A percentile compares a stretch with the other conserved stretches of the same genome.
Evolutionary conservation across 1,140 invertebrate genomes (phyloP).

Genomic region (Rhopalosiphum padi): DNA sequence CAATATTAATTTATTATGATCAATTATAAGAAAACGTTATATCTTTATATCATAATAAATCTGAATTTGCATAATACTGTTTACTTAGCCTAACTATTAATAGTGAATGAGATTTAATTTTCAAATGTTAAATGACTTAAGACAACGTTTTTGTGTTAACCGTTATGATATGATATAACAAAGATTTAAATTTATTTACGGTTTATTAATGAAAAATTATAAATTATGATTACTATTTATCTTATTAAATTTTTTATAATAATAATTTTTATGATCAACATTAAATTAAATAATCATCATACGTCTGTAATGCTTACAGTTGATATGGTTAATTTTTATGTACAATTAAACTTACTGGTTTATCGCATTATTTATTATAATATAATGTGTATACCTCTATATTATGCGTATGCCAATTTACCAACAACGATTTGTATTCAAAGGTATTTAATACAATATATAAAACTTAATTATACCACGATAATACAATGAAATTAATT

Average conservation of each 20-base stretch:
- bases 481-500: neutral
- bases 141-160: neutral
- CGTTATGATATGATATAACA: neutral
- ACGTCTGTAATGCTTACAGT: neutral
- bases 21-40: neutral
- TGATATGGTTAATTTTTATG: neutral
- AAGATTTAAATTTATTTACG: neutral
- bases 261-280: neutral
- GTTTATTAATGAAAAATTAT: neutral
- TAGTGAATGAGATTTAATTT: neutral
- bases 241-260: neutral
- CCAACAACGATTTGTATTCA: neutral
- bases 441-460: neutral
- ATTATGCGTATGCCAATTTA: neutral
- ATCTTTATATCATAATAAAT: neutral
- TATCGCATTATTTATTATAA: neutral
- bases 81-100: neutral
- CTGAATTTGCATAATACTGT: neutral
- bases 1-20: neutral
- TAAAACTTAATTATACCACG: neutral
- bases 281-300: neutral
- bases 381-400: neutral
- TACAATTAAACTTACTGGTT: neutral
- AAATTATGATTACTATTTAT: neutral
- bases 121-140: neutral